A percentile compares a stretch with the other conserved stretches of the same genome.
Evolutionary conservation across 2,888 invertebrate species (phyloP).

Genomic region (Lycophotia porphyrea): DNA sequence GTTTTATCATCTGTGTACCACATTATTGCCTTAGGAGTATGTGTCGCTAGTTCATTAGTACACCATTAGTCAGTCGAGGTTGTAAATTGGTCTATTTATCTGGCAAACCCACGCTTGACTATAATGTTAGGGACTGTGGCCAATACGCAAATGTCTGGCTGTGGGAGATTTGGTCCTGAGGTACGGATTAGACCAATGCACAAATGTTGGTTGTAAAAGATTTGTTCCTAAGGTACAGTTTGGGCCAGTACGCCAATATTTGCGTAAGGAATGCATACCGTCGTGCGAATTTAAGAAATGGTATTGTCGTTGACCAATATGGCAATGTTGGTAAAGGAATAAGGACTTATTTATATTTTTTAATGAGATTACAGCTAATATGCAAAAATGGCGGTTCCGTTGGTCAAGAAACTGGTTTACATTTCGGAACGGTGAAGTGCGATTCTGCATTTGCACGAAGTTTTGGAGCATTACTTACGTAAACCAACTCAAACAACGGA

Average conservation of each 20-base stretch:
- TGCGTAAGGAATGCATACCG: neutral
- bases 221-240: neutral
- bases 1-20: conserved; percentile 63
- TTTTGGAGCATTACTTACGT: neutral
- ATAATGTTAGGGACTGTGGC: conserved; percentile 30
- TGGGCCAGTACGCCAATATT: conserved; percentile 17
- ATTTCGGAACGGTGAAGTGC: conserved; percentile 25
- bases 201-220: conserved; percentile 1
- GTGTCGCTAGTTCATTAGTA: conserved; percentile 86
- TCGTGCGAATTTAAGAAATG: neutral
- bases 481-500: neutral
- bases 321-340: conserved; percentile 19
- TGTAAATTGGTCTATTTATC: conserved; percentile 84
- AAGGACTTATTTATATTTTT: conserved; percentile 29
- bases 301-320: neutral
- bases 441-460: conserved; percentile 9
- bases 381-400: conserved; percentile 50
- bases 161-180: neutral
- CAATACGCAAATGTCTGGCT: conserved; percentile 54
- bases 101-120: conserved; percentile 78
- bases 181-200: neutral
- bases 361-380: conserved; percentile 15
- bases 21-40: conserved; percentile 65
- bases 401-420: conserved; percentile 47
- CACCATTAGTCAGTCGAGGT: conserved; percentile 81